Conservation (phyloP, 1,140 invertebrate genomes). For the Heliothis subflexa region DNA sequence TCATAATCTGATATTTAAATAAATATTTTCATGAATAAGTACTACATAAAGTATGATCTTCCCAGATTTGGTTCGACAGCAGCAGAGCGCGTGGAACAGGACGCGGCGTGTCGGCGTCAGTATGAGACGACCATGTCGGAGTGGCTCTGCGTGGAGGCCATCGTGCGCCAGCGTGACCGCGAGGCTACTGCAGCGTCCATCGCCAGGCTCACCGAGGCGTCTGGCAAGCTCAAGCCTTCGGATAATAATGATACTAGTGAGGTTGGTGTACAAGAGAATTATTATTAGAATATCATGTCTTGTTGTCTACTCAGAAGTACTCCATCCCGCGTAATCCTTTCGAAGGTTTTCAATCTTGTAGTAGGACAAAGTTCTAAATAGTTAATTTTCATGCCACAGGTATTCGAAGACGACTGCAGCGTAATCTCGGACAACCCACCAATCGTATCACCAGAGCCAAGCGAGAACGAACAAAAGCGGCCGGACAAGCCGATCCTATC, state of each 20-base stretch:
- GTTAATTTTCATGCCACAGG: slow-evolving; percentile 61
- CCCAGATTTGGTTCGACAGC: slow-evolving; percentile 90
- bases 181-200: slow-evolving; percentile 89
- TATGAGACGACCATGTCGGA: slow-evolving; percentile 97
- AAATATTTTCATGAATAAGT: no score
- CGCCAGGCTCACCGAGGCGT: slow-evolving; percentile 87
- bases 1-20: no score
- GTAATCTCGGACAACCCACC: slow-evolving; percentile 86
- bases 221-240: slow-evolving; percentile 65
- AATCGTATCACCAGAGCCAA: slow-evolving; percentile 81
- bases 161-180: slow-evolving; percentile 94
- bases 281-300: no score
- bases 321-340: no score
- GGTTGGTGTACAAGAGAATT: no score
- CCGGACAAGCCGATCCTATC: slow-evolving; percentile 78
- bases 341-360: no score
- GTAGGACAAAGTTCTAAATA: no score
- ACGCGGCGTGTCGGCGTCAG: slow-evolving; percentile 89
- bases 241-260: slow-evolving; percentile 70
- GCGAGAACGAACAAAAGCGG: slow-evolving; percentile 79
- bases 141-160: slow-evolving; percentile 97
- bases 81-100: slow-evolving; percentile 90
- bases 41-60: not conserved
- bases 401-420: slow-evolving; percentile 87
- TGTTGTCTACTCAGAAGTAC: no score